Conservation (phyloP, 2,113 vertebrate species). For the Pomatorhinus ruficollis region DNA sequence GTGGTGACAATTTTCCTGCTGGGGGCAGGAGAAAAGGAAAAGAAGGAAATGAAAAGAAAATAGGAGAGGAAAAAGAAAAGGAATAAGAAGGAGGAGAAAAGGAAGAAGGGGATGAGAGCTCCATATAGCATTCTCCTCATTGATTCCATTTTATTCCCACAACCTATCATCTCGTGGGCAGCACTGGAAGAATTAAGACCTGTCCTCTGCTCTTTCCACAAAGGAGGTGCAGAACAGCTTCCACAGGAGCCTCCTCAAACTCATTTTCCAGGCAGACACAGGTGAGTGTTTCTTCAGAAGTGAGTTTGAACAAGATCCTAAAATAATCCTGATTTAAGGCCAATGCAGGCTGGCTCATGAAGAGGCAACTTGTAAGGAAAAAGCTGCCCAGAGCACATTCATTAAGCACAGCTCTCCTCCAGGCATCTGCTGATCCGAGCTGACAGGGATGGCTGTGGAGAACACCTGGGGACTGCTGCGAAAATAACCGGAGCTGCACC, state of each 20-base stretch:
- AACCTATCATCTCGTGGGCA: not conserved
- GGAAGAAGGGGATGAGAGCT: not conserved
- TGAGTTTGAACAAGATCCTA: not conserved
- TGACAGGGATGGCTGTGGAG: not conserved
- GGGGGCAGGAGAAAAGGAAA: not conserved
- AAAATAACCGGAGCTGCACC: not conserved
- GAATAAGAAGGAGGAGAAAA: not conserved
- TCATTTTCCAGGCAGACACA: not conserved
- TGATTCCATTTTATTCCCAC: not conserved
- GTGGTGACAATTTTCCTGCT: not conserved
- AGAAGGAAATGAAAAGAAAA: not conserved
- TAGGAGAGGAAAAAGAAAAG: not conserved
- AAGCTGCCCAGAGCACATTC: not conserved
- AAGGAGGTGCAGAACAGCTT: not conserved
- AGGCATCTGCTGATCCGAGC: not conserved
- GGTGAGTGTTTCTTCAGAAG: not conserved
- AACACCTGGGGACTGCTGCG: not conserved
- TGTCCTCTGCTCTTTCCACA: not conserved
- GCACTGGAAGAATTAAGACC: not conserved
- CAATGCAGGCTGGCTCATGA: not conserved
- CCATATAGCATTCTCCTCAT: too few species aligned
- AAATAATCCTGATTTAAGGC: not conserved
- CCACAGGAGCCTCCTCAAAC: not conserved
- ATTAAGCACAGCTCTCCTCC: not conserved
- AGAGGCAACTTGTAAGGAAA: not conserved